Percentiles rank a stretch among this genome's conserved stretches.
These are phyloP conservation scores for Ceramica pisi DNA, from an alignment of 2,888 invertebrate genomes.

Conservation along the genomic window DNA sequence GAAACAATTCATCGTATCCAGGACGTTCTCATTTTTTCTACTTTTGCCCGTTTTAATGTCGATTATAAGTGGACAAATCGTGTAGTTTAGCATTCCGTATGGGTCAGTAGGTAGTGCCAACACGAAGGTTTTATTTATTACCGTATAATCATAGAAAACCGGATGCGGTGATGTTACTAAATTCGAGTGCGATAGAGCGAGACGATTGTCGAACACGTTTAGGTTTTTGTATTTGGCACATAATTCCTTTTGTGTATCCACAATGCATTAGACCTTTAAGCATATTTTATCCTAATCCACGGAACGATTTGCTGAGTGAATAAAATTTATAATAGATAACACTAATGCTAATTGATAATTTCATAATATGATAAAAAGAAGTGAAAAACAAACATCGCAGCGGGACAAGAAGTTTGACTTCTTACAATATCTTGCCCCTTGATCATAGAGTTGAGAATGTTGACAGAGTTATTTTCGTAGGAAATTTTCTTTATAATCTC, in stretches of 20 bases:
- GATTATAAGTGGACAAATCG: constrained; percentile 55
- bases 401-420: neutral
- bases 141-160: constrained; percentile 74
- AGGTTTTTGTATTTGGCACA: constrained; percentile 58
- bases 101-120: constrained; percentile 70
- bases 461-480: neutral
- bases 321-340: neutral
- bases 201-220: constrained; percentile 70
- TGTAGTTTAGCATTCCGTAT: constrained; percentile 65
- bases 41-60: constrained; percentile 31
- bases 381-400: neutral
- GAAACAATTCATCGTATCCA: constrained; percentile 33
- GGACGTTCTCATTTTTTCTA: constrained; percentile 43
- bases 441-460: neutral
- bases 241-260: constrained; percentile 34
- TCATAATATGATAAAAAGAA: neutral
- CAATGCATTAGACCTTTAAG: constrained; percentile 13
- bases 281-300: constrained; percentile 16
- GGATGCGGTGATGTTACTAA: constrained; percentile 79
- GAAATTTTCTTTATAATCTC: constrained; percentile 2
- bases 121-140: constrained; percentile 69
- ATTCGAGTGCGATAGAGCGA: constrained; percentile 82
- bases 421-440: neutral
- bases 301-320: neutral
- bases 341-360: neutral